Evolutionary conservation across 2,113 vertebrate genomes (phyloP), one percentile per base, ranked within the genome.

Genomic region (Chionomys nivalis): DNA sequence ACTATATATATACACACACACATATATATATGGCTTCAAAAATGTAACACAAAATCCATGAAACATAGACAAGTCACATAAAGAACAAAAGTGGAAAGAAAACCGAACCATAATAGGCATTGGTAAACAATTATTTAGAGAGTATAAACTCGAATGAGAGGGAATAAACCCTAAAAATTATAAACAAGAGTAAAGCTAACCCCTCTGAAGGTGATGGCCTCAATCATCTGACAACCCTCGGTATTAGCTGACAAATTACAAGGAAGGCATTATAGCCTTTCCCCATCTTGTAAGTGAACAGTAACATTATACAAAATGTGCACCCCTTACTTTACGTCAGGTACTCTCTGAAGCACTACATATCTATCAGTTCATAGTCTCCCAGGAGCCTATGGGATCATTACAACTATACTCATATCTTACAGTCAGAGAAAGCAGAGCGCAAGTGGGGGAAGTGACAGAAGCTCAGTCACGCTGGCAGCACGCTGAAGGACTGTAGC

Each of bases 41-140:
- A 82, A 81, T 63, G 24, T 63, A 49, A 89, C 28, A 93, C 10
- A 95, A 36, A 92, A 94, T 68, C 4, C 66, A 94, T 36, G 12
- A 63, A 78, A 94, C 91, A 91, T 10, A 90, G 42, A 95, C 42
- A 95, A 94, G 97, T 66, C 68, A 87, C n/a, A 96, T 63, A 47
- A 91, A 94, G 79, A 93, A 86, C 79, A 72, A 31, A 24, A 44
- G 8, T 39, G 52, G 87, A 95, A 65, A 96, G 73, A 93, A 94
- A 95, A 95, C 19, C 19, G 0, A 28, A 87, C 23, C 33, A 61
- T 85, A 39, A 63, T 3, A 90, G 39, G 83, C 65, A 66, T 17
- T 93, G 44, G 39, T 94, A 94, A 96, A 28, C 87, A 49, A 92
- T 73, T 94, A 44, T 17, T 90, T 92, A 66, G 31, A 63, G 28